phyloP scores from a whole-genome alignment of 2,797 vertebrate species.

The Zalophus californianus region DNA sequence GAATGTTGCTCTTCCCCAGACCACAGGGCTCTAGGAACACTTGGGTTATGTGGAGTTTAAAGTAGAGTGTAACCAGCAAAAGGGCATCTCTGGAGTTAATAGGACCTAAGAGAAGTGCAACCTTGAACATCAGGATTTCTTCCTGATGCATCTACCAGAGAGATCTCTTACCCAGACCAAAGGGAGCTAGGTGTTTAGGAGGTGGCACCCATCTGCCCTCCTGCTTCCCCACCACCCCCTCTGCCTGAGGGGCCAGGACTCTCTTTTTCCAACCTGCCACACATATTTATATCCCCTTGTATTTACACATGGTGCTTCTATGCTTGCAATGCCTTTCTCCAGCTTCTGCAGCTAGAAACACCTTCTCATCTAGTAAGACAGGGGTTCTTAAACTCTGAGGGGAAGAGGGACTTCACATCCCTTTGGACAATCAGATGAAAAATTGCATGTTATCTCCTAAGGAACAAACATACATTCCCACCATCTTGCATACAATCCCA shows the following conservation, averaged over 20 bases:
- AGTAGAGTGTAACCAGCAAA: neutral
- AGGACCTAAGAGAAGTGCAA: neutral
- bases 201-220: neutral
- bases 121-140: neutral
- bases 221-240: too few relatives aligned
- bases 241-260: neutral
- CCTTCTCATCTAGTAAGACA: neutral
- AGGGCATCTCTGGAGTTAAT: neutral
- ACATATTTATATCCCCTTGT: accelerated
- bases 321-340: neutral
- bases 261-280: neutral
- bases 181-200: neutral
- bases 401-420: neutral
- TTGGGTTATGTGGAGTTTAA: accelerated
- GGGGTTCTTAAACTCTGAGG: neutral
- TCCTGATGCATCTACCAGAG: neutral
- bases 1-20: neutral
- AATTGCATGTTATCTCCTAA: neutral
- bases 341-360: neutral
- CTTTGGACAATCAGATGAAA: neutral
- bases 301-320: too few relatives aligned
- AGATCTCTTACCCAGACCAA: accelerated
- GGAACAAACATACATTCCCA: neutral
- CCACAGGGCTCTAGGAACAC: accelerated
- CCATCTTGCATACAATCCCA: neutral